These are phyloP conservation scores for Desmophyllum pertusum DNA, from an alignment of 92 coral and sea anemone genomes.

Conservation along the genomic window DNA sequence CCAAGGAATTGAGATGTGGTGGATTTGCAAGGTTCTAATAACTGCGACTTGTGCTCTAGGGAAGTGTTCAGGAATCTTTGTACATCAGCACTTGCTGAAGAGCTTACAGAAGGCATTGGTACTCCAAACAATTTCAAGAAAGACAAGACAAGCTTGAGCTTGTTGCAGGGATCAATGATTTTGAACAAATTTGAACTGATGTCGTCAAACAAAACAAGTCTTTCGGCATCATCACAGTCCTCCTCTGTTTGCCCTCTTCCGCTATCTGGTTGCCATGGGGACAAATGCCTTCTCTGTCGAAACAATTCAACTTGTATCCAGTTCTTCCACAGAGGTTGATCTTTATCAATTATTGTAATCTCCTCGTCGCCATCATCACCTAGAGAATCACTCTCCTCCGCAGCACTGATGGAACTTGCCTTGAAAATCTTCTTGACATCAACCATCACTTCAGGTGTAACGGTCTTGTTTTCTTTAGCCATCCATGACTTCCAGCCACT, in stretches of 20 bases:
- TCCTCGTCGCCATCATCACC: slow-evolving; percentile 60
- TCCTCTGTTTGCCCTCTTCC: slow-evolving; percentile 79
- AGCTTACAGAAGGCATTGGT: slow-evolving; percentile 41
- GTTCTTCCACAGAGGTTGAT: slow-evolving; percentile 63
- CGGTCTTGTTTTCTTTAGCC: slow-evolving; percentile 26
- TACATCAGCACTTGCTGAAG: slow-evolving; percentile 39
- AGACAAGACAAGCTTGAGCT: slow-evolving; percentile 70
- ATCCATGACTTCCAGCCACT: slow-evolving; percentile 92
- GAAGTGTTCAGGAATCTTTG: slow-evolving; percentile 54
- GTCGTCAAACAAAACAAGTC: slow-evolving; percentile 93
- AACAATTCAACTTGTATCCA: slow-evolving; percentile 83
- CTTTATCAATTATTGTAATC: slow-evolving; percentile 44
- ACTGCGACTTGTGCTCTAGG: slow-evolving; percentile 54
- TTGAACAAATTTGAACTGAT: slow-evolving; percentile 76
- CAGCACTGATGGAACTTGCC: slow-evolving; percentile 16
- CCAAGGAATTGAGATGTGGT: slow-evolving; percentile 50
- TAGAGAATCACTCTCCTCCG: slow-evolving; percentile 21
- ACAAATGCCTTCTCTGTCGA: slow-evolving; percentile 71
- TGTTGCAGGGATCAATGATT: slow-evolving; percentile 58
- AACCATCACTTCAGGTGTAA: slow-evolving; percentile 7
- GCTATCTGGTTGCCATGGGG: slow-evolving; percentile 88
- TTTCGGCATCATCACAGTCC: slow-evolving; percentile 97
- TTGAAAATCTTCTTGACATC: slow-evolving; percentile 67
- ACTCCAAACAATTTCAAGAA: slow-evolving; percentile 84
- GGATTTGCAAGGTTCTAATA: slow-evolving; percentile 8